These are phyloP conservation scores for Cataglyphis livida DNA, from an alignment of 2,888 invertebrate species.

Conservation along the genomic window DNA sequence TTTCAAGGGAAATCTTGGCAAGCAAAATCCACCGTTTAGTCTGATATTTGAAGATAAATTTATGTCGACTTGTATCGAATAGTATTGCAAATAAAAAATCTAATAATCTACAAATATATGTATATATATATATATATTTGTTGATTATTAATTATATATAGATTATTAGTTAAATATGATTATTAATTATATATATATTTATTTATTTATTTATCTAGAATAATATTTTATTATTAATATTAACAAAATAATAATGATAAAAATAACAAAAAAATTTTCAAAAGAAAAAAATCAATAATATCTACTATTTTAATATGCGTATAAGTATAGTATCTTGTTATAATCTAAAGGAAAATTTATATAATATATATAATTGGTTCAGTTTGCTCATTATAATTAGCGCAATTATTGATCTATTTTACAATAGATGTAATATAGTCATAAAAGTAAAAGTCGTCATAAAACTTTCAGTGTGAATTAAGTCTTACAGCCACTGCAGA, in stretches of 20 bases:
- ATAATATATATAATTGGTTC: too few relatives aligned
- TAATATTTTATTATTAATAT: not conserved
- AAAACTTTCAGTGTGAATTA: constrained; percentile 18
- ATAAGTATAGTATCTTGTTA: not conserved
- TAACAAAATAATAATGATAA: not conserved
- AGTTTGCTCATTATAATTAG: not conserved
- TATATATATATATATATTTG: not conserved
- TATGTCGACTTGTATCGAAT: not conserved
- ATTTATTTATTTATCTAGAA: not conserved
- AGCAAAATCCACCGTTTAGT: not conserved
- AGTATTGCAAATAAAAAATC: not conserved
- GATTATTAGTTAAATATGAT: too few relatives aligned
- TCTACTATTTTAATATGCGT: not conserved
- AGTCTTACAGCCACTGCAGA: not conserved
- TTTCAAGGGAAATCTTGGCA: not conserved
- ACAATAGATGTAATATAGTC: not conserved
- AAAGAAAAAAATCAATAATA: not conserved
- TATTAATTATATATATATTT: too few relatives aligned
- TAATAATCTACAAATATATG: not conserved
- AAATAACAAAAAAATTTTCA: not conserved
- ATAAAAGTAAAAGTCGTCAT: not conserved
- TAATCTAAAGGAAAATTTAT: constrained; percentile 5
- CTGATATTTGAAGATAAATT: not conserved
- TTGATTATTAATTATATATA: too few relatives aligned
- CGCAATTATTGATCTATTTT: constrained; percentile 30